Conservation (phyloP, 1,140 invertebrate species). For the Xylocopa sonorina region DNA sequence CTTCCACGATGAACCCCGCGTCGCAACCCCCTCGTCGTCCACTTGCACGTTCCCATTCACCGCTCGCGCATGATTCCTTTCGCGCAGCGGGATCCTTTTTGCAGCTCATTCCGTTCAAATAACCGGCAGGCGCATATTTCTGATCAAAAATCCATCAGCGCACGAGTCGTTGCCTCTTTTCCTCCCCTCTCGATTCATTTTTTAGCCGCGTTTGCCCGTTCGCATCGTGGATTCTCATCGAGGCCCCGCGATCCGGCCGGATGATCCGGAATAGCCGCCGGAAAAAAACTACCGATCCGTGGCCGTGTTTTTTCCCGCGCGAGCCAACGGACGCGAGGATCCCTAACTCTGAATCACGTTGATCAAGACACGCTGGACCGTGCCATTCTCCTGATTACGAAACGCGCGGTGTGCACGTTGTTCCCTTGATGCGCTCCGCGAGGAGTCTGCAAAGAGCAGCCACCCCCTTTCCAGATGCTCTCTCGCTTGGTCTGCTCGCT, state of each 20-base stretch:
- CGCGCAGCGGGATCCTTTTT: background rate
- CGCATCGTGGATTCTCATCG: conserved; percentile 2
- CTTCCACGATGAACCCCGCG: too few relatives aligned
- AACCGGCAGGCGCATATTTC: conserved; percentile 14
- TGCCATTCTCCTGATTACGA: conserved; percentile 49
- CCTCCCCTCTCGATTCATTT: too few relatives aligned
- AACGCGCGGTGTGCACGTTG: background rate
- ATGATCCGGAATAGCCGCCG: conserved; percentile 6
- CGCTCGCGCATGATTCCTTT: conserved; percentile 5
- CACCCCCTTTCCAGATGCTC: too few relatives aligned
- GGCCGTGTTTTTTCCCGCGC: too few relatives aligned
- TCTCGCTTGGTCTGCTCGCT: too few relatives aligned
- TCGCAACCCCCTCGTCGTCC: too few relatives aligned
- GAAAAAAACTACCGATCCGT: too few relatives aligned
- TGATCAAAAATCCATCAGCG: conserved; percentile 31
- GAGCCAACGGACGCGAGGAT: too few relatives aligned
- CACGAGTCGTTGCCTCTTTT: too few relatives aligned
- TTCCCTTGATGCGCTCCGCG: too few relatives aligned
- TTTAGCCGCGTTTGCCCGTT: background rate
- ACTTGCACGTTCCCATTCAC: background rate
- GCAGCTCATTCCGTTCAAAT: conserved; percentile 17
- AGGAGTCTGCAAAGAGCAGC: too few relatives aligned
- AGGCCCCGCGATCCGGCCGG: background rate
- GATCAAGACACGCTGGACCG: conserved; percentile 29
- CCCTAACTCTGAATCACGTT: conserved; percentile 39